Conservation (phyloP, 2,888 invertebrate genomes). For the Troides helena region DNA sequence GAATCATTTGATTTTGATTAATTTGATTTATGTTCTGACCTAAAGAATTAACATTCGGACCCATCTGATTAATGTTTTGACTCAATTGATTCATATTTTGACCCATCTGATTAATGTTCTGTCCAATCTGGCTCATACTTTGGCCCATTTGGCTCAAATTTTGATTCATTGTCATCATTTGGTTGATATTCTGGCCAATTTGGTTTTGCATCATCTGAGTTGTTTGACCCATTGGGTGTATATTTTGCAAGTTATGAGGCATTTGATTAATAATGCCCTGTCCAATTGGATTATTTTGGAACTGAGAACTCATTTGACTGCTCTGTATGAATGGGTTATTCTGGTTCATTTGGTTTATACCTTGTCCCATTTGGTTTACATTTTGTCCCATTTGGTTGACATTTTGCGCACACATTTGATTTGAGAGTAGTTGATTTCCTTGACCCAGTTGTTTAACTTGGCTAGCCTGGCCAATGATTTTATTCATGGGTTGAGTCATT, state of each 20-base stretch:
- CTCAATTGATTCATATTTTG: constrained; percentile 43
- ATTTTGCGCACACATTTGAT: constrained; percentile 36
- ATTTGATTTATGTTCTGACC: constrained; percentile 42
- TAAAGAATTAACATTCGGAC: constrained; percentile 40
- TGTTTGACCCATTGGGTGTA: constrained; percentile 37
- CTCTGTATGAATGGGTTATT: constrained; percentile 43
- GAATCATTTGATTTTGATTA: constrained; percentile 49
- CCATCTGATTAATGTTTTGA: constrained; percentile 43
- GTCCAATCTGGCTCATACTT: constrained; percentile 43
- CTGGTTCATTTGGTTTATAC: constrained; percentile 43
- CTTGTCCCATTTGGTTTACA: constrained; percentile 46
- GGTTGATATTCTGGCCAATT: constrained; percentile 43
- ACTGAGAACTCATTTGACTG: constrained; percentile 41
- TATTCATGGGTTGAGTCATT: constrained; percentile 57
- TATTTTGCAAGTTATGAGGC: constrained; percentile 41
- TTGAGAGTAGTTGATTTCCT: constrained; percentile 33
- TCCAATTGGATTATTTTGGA: constrained; percentile 48
- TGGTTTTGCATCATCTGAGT: constrained; percentile 31
- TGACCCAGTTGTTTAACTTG: constrained; percentile 38
- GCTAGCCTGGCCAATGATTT: constrained; percentile 48
- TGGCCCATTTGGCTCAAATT: constrained; percentile 44
- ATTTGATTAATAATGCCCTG: constrained; percentile 44
- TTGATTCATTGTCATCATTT: constrained; percentile 38
- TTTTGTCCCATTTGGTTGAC: constrained; percentile 49
- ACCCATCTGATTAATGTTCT: constrained; percentile 46